Conservation (phyloP, 2,888 invertebrate genomes). For the Melikaiella ostensackeni region DNA sequence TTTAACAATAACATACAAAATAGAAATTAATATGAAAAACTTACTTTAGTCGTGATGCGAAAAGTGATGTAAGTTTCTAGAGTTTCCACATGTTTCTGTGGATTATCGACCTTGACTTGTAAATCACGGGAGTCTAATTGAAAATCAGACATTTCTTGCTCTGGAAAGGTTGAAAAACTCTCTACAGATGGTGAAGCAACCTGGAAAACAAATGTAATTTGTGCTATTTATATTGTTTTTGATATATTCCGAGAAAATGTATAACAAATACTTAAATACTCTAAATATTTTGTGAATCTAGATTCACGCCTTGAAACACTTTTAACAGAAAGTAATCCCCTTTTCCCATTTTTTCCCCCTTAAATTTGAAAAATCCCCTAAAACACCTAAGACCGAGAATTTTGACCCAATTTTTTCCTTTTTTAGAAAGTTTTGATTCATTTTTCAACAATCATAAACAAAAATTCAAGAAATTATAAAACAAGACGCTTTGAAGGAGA, state of each 20-base stretch:
- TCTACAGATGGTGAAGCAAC: conserved; percentile 81
- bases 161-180: conserved; percentile 81
- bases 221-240: background rate
- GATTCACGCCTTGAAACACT: background rate
- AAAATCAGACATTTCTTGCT: conserved; percentile 80
- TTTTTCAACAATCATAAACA: too few relatives aligned
- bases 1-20: background rate
- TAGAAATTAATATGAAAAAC: conserved; percentile 13
- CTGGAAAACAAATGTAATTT: conserved; percentile 67
- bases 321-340: too few relatives aligned
- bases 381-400: too few relatives aligned
- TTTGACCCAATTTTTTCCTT: too few relatives aligned
- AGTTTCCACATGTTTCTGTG: conserved; percentile 85
- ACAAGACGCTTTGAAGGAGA: too few relatives aligned
- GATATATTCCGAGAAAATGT: background rate
- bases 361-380: too few relatives aligned
- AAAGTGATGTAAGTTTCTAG: conserved; percentile 86
- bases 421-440: too few relatives aligned
- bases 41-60: conserved; percentile 83
- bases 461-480: too few relatives aligned
- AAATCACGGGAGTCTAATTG: conserved; percentile 81
- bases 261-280: background rate
- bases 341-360: too few relatives aligned
- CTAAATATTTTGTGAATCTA: background rate
- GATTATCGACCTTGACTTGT: conserved; percentile 84